These are phyloP conservation scores for Aplocera efformata DNA, from an alignment of 2,888 invertebrate genomes.

Conservation along the genomic window DNA sequence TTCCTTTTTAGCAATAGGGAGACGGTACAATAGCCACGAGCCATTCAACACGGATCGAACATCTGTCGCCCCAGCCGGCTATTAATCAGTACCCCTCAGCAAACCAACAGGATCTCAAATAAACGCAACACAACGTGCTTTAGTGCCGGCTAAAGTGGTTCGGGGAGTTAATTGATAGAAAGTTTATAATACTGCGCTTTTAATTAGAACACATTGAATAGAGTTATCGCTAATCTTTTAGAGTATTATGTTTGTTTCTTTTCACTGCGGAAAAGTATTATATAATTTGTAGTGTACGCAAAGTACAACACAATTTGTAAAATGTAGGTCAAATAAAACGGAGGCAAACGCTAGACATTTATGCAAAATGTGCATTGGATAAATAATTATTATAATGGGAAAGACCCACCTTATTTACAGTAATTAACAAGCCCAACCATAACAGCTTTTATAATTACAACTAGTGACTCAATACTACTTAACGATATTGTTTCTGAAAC, in stretches of 20 bases:
- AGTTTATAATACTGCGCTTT: slow-evolving; percentile 19
- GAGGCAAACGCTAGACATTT: too few relatives aligned
- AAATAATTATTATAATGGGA: too few relatives aligned
- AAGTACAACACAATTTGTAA: too few relatives aligned
- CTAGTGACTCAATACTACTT: slow-evolving; percentile 16
- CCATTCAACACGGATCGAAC: slow-evolving; percentile 56
- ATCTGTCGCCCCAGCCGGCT: slow-evolving; percentile 71
- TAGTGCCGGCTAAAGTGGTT: slow-evolving; percentile 26
- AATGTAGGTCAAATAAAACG: too few relatives aligned
- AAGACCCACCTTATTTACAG: too few relatives aligned
- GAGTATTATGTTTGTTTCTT: too few relatives aligned
- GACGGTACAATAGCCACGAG: slow-evolving; percentile 64
- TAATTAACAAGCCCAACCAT: background rate
- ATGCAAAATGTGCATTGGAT: too few relatives aligned
- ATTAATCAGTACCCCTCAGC: slow-evolving; percentile 66
- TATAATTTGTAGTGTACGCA: too few relatives aligned
- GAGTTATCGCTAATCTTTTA: too few relatives aligned
- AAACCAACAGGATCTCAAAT: slow-evolving; percentile 46
- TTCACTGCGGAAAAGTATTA: too few relatives aligned
- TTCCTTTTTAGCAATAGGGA: slow-evolving; percentile 30
- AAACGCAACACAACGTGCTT: slow-evolving; percentile 32
- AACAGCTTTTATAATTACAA: slow-evolving; percentile 15
- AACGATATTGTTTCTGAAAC: slow-evolving; percentile 15
- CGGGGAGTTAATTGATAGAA: slow-evolving; percentile 16
- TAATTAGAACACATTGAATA: slow-evolving; percentile 5